phyloP scores from a whole-genome alignment of 2,113 vertebrate species.

The Seriola rivoliana region DNA sequence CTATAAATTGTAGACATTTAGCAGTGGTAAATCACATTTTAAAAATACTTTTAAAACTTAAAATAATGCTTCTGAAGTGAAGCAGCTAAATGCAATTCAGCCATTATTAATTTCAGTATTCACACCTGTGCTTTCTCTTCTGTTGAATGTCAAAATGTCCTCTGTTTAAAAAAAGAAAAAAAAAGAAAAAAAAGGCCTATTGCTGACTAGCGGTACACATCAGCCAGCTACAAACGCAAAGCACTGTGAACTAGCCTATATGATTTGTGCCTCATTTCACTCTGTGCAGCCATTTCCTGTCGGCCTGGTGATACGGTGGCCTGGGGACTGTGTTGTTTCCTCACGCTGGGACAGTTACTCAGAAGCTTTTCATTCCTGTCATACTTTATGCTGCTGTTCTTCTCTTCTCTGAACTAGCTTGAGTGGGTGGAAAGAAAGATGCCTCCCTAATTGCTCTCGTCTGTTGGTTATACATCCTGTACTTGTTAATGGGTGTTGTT shows the following conservation, averaged over 20 bases:
- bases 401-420: constrained; percentile 14
- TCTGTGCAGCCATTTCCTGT: constrained; percentile 72
- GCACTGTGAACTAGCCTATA: constrained; percentile 15
- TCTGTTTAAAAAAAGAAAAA: too few relatives aligned
- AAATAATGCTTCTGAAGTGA: neutral
- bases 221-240: neutral
- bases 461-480: neutral
- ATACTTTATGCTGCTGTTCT: constrained; percentile 47
- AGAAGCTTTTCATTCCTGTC: constrained; percentile 66
- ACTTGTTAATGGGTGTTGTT: neutral
- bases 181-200: neutral
- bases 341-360: constrained; percentile 55
- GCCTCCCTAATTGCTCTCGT: neutral
- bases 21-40: too few relatives aligned
- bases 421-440: neutral
- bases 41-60: too few relatives aligned
- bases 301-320: constrained; percentile 48
- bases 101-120: neutral
- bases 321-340: constrained; percentile 65
- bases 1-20: too few relatives aligned
- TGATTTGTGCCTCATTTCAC: constrained; percentile 57
- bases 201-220: neutral
- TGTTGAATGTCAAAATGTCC: neutral
- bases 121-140: neutral
- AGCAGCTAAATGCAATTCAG: neutral